Percentiles rank a stretch among this genome's conserved stretches.
phyloP scores from a whole-genome alignment of 2,797 vertebrate species.

The Xerus rutilus region DNA sequence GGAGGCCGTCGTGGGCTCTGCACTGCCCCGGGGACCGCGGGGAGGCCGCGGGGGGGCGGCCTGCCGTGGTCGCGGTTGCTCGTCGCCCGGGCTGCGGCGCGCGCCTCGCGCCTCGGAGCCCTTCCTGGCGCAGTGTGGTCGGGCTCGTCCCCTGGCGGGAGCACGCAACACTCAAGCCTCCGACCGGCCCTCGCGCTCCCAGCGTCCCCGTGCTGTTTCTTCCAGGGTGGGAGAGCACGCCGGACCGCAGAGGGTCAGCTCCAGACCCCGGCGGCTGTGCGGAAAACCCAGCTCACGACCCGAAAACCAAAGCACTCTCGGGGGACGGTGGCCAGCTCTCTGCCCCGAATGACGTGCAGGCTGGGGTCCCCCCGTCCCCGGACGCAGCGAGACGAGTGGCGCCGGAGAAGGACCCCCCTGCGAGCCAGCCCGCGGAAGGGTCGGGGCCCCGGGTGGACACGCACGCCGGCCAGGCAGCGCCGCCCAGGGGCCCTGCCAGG shows the following conservation, averaged over 20 bases:
- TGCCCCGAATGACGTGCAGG: background rate
- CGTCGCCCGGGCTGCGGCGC: too few species aligned
- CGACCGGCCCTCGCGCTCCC: too few species aligned
- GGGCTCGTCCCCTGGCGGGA: too few species aligned
- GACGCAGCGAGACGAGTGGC: background rate
- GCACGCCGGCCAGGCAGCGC: background rate
- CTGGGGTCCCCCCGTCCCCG: background rate
- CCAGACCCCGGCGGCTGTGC: background rate
- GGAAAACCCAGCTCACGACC: background rate
- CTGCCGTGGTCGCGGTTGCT: too few species aligned
- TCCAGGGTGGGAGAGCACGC: slow-evolving; percentile 76
- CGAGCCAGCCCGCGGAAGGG: background rate
- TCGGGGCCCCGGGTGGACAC: background rate
- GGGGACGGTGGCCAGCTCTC: background rate
- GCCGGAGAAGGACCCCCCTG: background rate
- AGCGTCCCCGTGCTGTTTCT: background rate
- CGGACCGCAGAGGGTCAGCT: slow-evolving; percentile 15
- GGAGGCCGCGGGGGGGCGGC: too few species aligned
- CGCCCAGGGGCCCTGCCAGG: background rate
- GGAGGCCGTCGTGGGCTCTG: too few species aligned
- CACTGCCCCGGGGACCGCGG: too few species aligned
- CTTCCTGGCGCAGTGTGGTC: too few species aligned
- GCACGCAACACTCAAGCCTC: too few species aligned
- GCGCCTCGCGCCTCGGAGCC: too few species aligned
- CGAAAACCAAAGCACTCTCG: background rate